Evolutionary conservation across 2,113 vertebrate genomes (phyloP).

Genomic region (Tringa solitaria): DNA sequence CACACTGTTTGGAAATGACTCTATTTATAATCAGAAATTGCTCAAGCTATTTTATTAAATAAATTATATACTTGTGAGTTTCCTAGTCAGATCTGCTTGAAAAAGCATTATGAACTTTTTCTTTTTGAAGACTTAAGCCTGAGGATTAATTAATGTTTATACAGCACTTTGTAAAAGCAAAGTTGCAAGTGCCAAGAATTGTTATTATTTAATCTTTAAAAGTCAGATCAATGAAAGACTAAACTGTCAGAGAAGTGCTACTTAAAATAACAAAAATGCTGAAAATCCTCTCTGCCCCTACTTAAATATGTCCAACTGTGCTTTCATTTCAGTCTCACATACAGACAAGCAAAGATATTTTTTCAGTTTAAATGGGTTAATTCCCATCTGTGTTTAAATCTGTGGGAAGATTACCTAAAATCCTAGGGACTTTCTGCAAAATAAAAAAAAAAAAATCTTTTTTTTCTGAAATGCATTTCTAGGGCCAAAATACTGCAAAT

Average conservation of each 20-base stretch:
- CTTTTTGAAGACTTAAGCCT: constrained; percentile 44
- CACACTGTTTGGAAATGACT: constrained; percentile 39
- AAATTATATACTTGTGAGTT: constrained; percentile 16
- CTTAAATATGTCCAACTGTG: not conserved
- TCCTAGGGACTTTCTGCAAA: not conserved
- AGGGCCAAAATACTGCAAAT: not conserved
- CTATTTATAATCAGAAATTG: constrained; percentile 50
- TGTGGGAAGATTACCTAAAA: not conserved
- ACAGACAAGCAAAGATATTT: not conserved
- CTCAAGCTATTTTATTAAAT: constrained; percentile 42
- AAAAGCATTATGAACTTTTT: constrained; percentile 39
- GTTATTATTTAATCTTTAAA: constrained; percentile 53
- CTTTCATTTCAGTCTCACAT: not conserved
- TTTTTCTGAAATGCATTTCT: not conserved
- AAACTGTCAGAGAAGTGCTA: constrained; percentile 36
- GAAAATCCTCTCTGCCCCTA: not conserved
- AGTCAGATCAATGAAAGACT: constrained; percentile 49
- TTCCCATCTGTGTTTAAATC: not conserved
- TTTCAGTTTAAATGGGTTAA: constrained; percentile 19
- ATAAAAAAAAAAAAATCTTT: not conserved
- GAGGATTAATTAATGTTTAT: constrained; percentile 69
- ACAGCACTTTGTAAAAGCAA: constrained; percentile 47
- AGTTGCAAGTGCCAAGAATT: constrained; percentile 49
- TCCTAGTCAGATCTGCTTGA: constrained; percentile 44
- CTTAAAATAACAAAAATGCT: constrained; percentile 33